Conservation (phyloP, 2,113 vertebrate species). For the Passer montanus region DNA sequence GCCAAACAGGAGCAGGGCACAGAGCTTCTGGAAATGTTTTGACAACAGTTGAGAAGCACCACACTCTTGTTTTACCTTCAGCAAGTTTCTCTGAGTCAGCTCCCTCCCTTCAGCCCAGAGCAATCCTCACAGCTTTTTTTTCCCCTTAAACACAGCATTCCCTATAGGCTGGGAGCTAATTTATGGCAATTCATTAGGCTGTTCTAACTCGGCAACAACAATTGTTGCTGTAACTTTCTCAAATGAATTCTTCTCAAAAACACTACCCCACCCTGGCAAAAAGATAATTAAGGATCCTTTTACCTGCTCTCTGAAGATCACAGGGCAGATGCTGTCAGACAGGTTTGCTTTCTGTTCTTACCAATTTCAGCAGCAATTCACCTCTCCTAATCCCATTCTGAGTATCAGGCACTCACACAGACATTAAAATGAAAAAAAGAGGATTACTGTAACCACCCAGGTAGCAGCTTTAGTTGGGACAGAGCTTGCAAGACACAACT, state of each 20-base stretch:
- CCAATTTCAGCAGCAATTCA: conserved; percentile 37
- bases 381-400: conserved; percentile 13
- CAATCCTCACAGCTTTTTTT: background rate
- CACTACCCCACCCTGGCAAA: conserved; percentile 5
- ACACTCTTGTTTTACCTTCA: background rate
- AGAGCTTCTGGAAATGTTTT: background rate
- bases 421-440: background rate
- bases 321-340: conserved; percentile 30
- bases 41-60: background rate
- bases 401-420: background rate
- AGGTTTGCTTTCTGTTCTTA: conserved; percentile 41
- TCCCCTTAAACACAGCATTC: background rate
- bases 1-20: background rate
- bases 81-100: background rate
- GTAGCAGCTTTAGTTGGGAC: background rate
- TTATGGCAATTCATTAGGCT: conserved; percentile 17
- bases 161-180: background rate
- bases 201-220: background rate
- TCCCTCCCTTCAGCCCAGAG: background rate
- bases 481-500: background rate
- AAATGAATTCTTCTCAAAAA: background rate
- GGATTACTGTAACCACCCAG: background rate
- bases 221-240: background rate
- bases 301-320: conserved; percentile 33
- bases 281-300: conserved; percentile 43